Conservation (phyloP, 2,888 invertebrate genomes). For the Zygaena filipendulae region DNA sequence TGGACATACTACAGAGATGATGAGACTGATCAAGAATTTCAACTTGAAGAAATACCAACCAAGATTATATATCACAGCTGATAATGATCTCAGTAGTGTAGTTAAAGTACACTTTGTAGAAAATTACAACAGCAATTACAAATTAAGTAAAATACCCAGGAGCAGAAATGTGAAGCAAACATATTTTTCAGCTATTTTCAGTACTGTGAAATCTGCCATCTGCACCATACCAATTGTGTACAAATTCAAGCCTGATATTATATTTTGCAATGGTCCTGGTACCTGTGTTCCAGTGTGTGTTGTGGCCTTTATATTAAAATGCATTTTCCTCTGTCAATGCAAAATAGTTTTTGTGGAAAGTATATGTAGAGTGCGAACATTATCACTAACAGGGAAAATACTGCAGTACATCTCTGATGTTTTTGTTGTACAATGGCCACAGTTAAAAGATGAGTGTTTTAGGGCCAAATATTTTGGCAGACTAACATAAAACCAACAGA, state of each 20-base stretch:
- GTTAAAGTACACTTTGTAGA: conserved; percentile 72
- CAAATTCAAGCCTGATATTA: conserved; percentile 78
- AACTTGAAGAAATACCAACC: conserved; percentile 75
- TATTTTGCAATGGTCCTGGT: conserved; percentile 96
- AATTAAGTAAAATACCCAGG: conserved; percentile 76
- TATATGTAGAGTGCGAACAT: conserved; percentile 88
- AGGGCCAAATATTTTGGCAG: conserved; percentile 82
- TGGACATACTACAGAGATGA: conserved; percentile 96
- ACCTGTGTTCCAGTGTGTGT: conserved; percentile 94
- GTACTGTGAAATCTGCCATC: conserved; percentile 79
- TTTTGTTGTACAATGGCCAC: conserved; percentile 94
- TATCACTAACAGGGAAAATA: conserved; percentile 91
- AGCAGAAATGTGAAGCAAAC: conserved; percentile 91
- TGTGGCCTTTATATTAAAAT: conserved; percentile 78
- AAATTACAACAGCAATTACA: conserved; percentile 37
- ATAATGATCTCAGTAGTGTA: conserved; percentile 80
- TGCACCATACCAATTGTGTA: conserved; percentile 76
- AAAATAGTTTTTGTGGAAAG: conserved; percentile 94
- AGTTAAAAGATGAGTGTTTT: conserved; percentile 73
- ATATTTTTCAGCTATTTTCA: conserved; percentile 80
- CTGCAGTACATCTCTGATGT: conserved; percentile 85
- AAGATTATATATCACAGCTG: conserved; percentile 81
- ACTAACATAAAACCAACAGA: conserved; percentile 71
- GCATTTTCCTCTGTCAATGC: conserved; percentile 73
- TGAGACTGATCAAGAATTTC: conserved; percentile 75